Percentiles rank a stretch among this genome's conserved stretches.
phyloP scores from a whole-genome alignment of 2,888 invertebrate species.

The Pediacus dermestoides region DNA sequence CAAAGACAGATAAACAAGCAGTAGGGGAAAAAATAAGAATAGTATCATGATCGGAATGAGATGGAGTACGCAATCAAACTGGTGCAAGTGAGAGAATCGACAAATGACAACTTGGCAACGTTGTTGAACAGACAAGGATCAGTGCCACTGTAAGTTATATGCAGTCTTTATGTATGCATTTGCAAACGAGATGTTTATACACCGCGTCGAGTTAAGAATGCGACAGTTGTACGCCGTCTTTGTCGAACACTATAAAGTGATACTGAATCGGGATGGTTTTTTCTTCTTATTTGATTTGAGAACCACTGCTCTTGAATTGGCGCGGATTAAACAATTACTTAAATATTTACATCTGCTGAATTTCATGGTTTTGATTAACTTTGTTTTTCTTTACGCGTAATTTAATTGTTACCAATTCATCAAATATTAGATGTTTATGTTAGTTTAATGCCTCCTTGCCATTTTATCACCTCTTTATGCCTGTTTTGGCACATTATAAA shows the following conservation, averaged over 20 bases:
- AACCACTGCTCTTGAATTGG: constrained; percentile 19
- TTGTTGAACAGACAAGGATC: constrained; percentile 40
- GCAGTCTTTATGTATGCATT: constrained; percentile 45
- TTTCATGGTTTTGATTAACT: constrained; percentile 24
- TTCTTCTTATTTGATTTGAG: too few relatives aligned
- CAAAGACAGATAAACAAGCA: constrained; percentile 36
- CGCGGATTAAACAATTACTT: constrained; percentile 29
- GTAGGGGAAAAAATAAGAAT: constrained; percentile 35
- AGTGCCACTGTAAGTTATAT: constrained; percentile 46
- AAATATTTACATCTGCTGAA: constrained; percentile 26
- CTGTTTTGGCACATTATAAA: too few relatives aligned
- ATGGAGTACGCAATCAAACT: constrained; percentile 1
- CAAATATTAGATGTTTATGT: too few relatives aligned
- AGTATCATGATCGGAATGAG: constrained; percentile 23
- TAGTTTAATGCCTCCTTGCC: too few relatives aligned
- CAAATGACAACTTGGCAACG: constrained; percentile 31
- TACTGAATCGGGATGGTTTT: constrained; percentile 14
- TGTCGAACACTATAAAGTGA: constrained; percentile 19
- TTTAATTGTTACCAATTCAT: constrained; percentile 21
- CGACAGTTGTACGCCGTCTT: constrained; percentile 26
- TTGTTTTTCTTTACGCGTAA: constrained; percentile 17
- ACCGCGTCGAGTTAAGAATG: constrained; percentile 39
- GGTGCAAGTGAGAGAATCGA: constrained; percentile 13
- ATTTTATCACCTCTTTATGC: too few relatives aligned
- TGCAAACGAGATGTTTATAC: constrained; percentile 47